Evolutionary conservation across 2,888 invertebrate genomes (phyloP), one percentile per base, ranked within the genome.

Genomic region (Perithous albicinctus): DNA sequence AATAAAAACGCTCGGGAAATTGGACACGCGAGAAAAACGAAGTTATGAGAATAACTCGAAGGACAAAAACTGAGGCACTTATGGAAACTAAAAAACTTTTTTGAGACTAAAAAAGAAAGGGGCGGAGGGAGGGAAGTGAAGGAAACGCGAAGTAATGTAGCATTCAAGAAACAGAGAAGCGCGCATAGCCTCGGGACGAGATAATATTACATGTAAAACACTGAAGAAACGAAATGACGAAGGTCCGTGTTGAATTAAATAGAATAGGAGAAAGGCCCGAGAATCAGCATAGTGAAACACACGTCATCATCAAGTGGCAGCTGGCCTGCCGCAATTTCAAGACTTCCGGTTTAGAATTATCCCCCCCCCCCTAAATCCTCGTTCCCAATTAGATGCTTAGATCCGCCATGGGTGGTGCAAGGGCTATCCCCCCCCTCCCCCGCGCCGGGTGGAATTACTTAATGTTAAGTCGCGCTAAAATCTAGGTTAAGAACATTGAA

Each of bases 341-440:
- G 88, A 88, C 88, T 90, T 91, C 89, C 90, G 90, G 88, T 91
- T 90, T 91, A 91, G 89, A 87, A 88, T 90, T 88, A 87, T 87
- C 85, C 76, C 41, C 18, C 29, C 18, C n/a, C 46, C 32, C 8
- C n/a, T n/a, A 29, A n/a, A n/a, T n/a, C n/a, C n/a, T n/a, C n/a
- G n/a, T n/a, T n/a, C n/a, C n/a, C n/a, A n/a, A n/a, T n/a, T 89
- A 88, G 88, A 86, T 88, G 90, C 88, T 88, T 89, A 90, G 86
- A 85, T 88, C 87, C 88, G 87, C 89, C 89, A 87, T 86, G 87
- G 87, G 82, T 87, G 88, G 85, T 87, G 89, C 88, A 87, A 87
- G 87, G 86, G 87, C 88, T 51, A 85, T 85, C 84, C 48, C 35
- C 56, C 54, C 88, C 35, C 85, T 85, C 84, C 48, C 35, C 56